Evolutionary conservation across 92 coral and sea anemone genomes (phyloP).

Genomic region (Umimayanthus kanabou): DNA sequence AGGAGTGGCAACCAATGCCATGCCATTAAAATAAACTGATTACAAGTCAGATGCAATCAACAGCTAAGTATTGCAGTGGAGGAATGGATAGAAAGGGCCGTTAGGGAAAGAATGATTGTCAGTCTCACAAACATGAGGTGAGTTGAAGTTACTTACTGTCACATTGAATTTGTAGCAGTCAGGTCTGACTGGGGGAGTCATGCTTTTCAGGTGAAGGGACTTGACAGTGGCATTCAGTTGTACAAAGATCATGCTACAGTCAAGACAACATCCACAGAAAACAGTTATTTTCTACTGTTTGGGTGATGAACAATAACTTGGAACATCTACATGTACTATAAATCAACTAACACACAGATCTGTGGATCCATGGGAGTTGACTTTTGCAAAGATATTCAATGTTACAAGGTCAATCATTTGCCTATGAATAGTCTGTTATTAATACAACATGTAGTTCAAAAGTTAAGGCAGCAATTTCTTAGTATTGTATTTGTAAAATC

Average conservation of each 20-base stretch:
- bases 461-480: too few relatives aligned
- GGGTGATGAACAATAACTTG: too few relatives aligned
- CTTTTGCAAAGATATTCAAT: background rate
- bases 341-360: too few relatives aligned
- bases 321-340: too few relatives aligned
- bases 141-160: slow-evolving; percentile 58
- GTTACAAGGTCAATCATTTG: background rate
- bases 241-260: slow-evolving; percentile 45
- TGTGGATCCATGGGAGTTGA: too few relatives aligned
- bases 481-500: too few relatives aligned
- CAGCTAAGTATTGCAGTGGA: background rate
- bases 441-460: too few relatives aligned
- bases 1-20: too few relatives aligned
- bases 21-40: too few relatives aligned
- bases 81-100: too few relatives aligned
- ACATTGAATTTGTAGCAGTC: slow-evolving; percentile 72
- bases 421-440: too few relatives aligned
- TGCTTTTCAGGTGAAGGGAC: slow-evolving; percentile 57
- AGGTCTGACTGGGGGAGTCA: slow-evolving; percentile 52
- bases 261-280: background rate
- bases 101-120: background rate
- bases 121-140: background rate
- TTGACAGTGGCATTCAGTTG: slow-evolving; percentile 46
- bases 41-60: background rate
- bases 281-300: background rate